Evolutionary conservation across 2,888 invertebrate species (phyloP), one percentile per base, ranked within the genome.

Genomic region (Dolichopus griseipennis): DNA sequence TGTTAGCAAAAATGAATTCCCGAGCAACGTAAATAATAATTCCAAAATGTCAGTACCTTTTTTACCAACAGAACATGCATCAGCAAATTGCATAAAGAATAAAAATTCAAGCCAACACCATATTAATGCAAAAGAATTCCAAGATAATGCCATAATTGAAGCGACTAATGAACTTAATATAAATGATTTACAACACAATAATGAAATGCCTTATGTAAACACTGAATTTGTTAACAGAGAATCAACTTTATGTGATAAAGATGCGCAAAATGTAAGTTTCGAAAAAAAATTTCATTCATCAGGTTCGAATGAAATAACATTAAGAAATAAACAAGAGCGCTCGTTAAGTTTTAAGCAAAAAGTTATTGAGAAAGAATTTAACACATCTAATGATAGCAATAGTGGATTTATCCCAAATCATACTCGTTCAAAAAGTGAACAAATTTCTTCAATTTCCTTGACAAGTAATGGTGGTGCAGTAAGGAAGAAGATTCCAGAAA

Each of bases 401-500:
- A 37, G 69, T 68, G 61, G 63, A 63, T 15, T 27, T 34, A 66
- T 65, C 20, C 64, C 67, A 41, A 66, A 63, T 41, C 70, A 72
- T 68, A 67, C 70, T n/a, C 70, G 71, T 67, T 72, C 71, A 37
- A 65, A 70, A 61, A 66, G 66, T 63, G 71, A 74, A 71, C 70
- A 68, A 65, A 34, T 66, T n/a, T 65, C 68, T 1, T 68, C 69
- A 8, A 67, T 76, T 20, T 75, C 77, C 3, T 73, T 76, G 8
- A 77, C 72, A 68, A 74, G 76, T 0, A 78, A 76, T 68, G 65
- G 70, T 72, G 78, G 79, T 7, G 76, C 77, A 12, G 76, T 78
- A 18, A 78, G 79, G 4, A 81, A 80, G 68, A 73, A 71, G 73
- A 76, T 83, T 69, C 82, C 81, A 1, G 82, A 82, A 71, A 80